Percentiles rank a stretch among this genome's conserved stretches.
phyloP scores from a whole-genome alignment of 2,888 invertebrate genomes.

The Hydraecia micacea region DNA sequence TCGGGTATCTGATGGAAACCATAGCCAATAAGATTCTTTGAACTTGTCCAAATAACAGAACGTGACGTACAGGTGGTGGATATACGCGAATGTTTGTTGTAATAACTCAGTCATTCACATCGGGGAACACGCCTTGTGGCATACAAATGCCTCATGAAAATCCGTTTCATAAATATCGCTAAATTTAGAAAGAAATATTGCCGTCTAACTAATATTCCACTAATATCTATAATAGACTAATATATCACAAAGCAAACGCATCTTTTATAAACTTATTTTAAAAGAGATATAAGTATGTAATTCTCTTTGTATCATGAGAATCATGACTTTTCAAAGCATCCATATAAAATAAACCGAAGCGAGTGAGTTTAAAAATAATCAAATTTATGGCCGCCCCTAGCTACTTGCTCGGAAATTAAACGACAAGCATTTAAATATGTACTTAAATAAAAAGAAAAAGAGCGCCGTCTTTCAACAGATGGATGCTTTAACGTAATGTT shows the following conservation, averaged over 20 bases:
- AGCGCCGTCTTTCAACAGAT: slow-evolving; percentile 43
- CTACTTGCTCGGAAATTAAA: slow-evolving; percentile 69
- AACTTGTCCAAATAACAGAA: slow-evolving; percentile 72
- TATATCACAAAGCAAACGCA: slow-evolving; percentile 30
- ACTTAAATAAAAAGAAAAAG: slow-evolving; percentile 58
- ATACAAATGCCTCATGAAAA: slow-evolving; percentile 10
- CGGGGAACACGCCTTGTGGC: neutral
- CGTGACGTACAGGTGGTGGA: slow-evolving; percentile 51
- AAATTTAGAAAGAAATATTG: neutral
- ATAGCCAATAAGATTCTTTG: slow-evolving; percentile 77
- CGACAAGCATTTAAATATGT: slow-evolving; percentile 65
- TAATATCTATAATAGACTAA: slow-evolving; percentile 41
- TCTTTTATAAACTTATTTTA: slow-evolving; percentile 26
- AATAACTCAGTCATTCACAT: slow-evolving; percentile 34
- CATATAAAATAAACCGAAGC: slow-evolving; percentile 73
- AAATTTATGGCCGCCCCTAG: slow-evolving; percentile 73
- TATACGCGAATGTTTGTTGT: slow-evolving; percentile 49
- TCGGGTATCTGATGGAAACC: slow-evolving; percentile 78
- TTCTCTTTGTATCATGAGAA: slow-evolving; percentile 50
- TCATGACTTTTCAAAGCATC: slow-evolving; percentile 67
- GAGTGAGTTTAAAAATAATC: slow-evolving; percentile 78
- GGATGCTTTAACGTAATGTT: slow-evolving; percentile 27
- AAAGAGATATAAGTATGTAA: slow-evolving; percentile 31
- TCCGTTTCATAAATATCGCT: neutral
- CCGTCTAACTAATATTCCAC: slow-evolving; percentile 1